phyloP scores from a whole-genome alignment of 2,797 vertebrate species.

The Eurystomus glaucurus region DNA sequence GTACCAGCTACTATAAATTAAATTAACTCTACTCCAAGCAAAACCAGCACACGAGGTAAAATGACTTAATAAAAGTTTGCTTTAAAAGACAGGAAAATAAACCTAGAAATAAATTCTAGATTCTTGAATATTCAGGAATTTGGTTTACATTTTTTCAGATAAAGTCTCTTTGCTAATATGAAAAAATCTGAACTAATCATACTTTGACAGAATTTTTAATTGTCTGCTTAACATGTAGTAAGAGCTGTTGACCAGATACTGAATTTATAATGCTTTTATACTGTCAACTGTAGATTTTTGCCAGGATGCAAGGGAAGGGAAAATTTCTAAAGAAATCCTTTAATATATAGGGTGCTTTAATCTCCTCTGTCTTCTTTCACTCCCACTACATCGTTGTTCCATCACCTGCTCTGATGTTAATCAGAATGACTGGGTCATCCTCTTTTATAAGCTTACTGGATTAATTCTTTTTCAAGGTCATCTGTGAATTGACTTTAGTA shows the following conservation, averaged over 20 bases:
- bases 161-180: background rate
- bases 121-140: background rate
- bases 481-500: constrained; percentile 50
- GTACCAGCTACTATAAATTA: no score
- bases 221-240: background rate
- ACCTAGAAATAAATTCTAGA: background rate
- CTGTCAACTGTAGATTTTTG: background rate
- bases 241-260: background rate
- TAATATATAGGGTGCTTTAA: background rate
- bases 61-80: background rate
- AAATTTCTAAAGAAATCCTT: background rate
- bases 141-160: background rate
- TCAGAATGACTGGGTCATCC: constrained; percentile 44
- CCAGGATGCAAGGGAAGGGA: background rate
- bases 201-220: background rate
- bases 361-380: background rate
- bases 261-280: background rate
- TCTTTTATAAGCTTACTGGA: constrained; percentile 7
- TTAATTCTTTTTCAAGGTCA: constrained; percentile 60
- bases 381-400: background rate
- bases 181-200: background rate
- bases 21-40: no score
- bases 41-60: background rate
- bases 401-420: constrained; percentile 30
- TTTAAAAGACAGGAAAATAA: background rate